These are phyloP conservation scores for Enteromius viviparus DNA, from an alignment of 2,797 vertebrate species.

Conservation along the genomic window DNA sequence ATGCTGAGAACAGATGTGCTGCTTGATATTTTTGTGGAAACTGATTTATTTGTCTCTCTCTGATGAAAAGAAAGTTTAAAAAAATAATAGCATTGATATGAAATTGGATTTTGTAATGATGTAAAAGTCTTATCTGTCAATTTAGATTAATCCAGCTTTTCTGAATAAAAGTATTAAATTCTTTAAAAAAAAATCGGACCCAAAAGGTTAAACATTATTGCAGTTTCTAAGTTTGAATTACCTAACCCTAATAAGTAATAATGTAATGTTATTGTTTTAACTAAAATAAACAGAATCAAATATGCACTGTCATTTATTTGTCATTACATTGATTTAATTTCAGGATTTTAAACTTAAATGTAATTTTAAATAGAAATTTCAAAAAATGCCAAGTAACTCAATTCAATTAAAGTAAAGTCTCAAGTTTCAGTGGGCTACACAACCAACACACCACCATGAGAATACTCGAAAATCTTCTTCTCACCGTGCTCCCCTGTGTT, in stretches of 20 bases:
- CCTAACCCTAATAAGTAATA: not conserved
- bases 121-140: not conserved
- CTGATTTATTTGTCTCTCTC: not conserved
- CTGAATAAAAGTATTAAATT: not conserved
- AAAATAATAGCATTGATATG: not conserved
- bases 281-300: not conserved
- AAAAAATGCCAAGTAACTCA: not conserved
- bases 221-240: not conserved
- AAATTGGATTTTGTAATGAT: not conserved
- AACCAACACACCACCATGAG: slow-evolving; percentile 45
- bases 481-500: slow-evolving; percentile 36
- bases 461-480: slow-evolving; percentile 36
- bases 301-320: too few species aligned
- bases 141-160: not conserved
- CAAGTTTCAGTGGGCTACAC: not conserved
- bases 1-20: not conserved
- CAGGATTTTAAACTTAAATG: not conserved
- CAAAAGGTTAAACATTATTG: not conserved
- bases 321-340: not conserved
- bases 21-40: not conserved
- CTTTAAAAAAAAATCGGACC: not conserved
- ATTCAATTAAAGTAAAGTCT: not conserved
- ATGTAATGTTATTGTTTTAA: not conserved
- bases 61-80: not conserved
- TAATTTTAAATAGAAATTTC: not conserved